Conservation (phyloP, 2,113 vertebrate genomes). For the Bubo bubo region DNA sequence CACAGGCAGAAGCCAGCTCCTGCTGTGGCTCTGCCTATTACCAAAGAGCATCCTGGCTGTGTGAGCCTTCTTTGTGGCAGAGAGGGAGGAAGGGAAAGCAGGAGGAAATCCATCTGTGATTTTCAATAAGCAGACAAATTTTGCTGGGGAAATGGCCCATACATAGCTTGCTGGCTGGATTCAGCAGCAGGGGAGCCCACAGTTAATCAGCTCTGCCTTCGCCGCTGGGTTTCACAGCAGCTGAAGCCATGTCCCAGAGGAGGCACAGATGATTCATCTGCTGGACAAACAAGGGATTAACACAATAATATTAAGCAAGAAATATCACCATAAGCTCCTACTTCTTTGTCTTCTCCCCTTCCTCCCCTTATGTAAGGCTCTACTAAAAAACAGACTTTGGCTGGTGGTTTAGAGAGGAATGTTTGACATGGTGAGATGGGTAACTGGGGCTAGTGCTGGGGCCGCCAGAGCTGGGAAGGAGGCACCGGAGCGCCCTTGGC, state of each 20-base stretch:
- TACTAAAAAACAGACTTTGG: background rate
- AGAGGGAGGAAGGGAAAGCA: background rate
- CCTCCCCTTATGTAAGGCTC: background rate
- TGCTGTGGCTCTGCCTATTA: background rate
- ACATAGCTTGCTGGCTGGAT: background rate
- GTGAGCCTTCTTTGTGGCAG: background rate
- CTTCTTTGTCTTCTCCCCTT: slow-evolving; percentile 22
- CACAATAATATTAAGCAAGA: slow-evolving; percentile 29
- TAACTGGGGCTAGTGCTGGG: rapidly evolving
- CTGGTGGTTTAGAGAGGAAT: background rate
- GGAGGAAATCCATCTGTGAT: background rate
- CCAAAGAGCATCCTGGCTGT: background rate
- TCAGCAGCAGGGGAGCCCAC: background rate
- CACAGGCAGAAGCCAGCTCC: background rate
- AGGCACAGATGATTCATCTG: background rate
- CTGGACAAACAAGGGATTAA: slow-evolving; percentile 54
- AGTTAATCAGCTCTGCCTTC: slow-evolving; percentile 32
- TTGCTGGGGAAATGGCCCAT: background rate
- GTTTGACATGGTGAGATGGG: background rate
- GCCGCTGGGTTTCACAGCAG: background rate
- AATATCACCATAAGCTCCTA: slow-evolving; percentile 24
- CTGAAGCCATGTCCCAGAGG: slow-evolving; percentile 29
- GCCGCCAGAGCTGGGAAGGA: background rate
- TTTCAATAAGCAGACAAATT: background rate
- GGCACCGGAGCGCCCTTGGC: rapidly evolving